Evolutionary conservation across 1,140 invertebrate species (phyloP), one percentile per base, ranked within the genome.

Genomic region (Charaxes varanes): DNA sequence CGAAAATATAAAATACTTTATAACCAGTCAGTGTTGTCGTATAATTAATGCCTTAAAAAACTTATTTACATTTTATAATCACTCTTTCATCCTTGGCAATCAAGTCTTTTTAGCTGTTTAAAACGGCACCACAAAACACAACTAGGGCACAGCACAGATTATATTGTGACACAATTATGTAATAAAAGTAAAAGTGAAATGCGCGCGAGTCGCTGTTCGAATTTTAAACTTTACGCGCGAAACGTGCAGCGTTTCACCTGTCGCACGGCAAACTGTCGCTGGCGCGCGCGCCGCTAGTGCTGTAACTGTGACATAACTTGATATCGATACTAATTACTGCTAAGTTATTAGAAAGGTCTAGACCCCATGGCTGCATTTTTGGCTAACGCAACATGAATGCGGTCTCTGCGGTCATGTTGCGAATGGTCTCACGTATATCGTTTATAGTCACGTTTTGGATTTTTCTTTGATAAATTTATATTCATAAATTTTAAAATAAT

Each of bases 141-240:
- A 14, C 5, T 14, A 5, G 4, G 10, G 10, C 27, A 28, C 42
- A 54, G 40, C 43, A 51, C 38, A 50, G 41, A 46, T 36, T 49
- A 54, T 44, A 41, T 34, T 51, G 37, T 49, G 22, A 41, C 27
- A 48, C 21, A 53, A 34, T 59, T 51, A 62, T 59, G 53, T 49
- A 61, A 68, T 50, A 47, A 64, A 69, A 68, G 69, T 72, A 72
- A 76, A 76, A 71, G 68, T 60, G 31, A 49, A 37, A 37, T 43
- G 55, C 54, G 57, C 41, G 41, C 22, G 41, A 46, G 45, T 53
- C 57, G 57, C 17, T 30, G 38, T 66, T 47, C 50, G 38, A 72
- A 56, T 56, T 69, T 69, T 54, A 41, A 58, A 63, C 46, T 55
- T 52, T 38, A 30, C 51, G 40, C 47, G 46, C 54, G 43, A 52